Base-by-base conservation (phyloP, 2,113 vertebrate genomes). In the Embiotoca jacksoni region DNA sequence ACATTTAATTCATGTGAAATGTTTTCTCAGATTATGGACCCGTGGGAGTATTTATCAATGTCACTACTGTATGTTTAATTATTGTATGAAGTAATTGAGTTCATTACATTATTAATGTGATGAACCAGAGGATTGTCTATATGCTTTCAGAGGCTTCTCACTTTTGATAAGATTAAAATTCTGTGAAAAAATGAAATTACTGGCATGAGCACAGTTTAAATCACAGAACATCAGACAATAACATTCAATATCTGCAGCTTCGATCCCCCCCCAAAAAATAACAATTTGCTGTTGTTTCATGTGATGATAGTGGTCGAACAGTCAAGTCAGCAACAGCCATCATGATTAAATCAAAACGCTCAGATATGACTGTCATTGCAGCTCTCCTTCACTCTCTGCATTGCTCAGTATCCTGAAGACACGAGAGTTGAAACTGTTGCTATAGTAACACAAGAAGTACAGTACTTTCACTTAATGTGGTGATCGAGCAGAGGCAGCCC, bases 371-470 rank as follows among this genome's bases (percentile, higher is more conserved):
- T 68, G 72, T 74, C 84, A 70, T 23, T 64, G 72, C 80, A 66
- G 83, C 37, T 68, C 57, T 80, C 33, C 67, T 81, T 84, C 57
- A 50, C 13, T 57, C 53, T 55, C 78, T 5, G 56, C 78, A 85
- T 81, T 78, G 78, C 86, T 86, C 80, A 62, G 72, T 75, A 86
- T 88, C 85, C 90, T 71, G 61, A 87, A 92, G 88, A 91, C 30
- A 67, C 64, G 80, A 90, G 82, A 90, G 82, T 79, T 65, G 74
- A 85, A 91, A 87, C 84, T 69, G 92, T 93, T 92, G 92, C 91
- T 86, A 92, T 93, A 92, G 91, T 89, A 92, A 93, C 92, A 79
- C 86, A 79, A 76, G 82, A 62, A 90, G 70, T 86, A 91, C 89
- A 88, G 81, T 85, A 81, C 62, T 91, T 92, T 88, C 74, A 72